A percentile compares a stretch with the other conserved stretches of the same genome.
Evolutionary conservation across 2,888 invertebrate genomes (phyloP).

Genomic region (Dryomyza anilis): DNA sequence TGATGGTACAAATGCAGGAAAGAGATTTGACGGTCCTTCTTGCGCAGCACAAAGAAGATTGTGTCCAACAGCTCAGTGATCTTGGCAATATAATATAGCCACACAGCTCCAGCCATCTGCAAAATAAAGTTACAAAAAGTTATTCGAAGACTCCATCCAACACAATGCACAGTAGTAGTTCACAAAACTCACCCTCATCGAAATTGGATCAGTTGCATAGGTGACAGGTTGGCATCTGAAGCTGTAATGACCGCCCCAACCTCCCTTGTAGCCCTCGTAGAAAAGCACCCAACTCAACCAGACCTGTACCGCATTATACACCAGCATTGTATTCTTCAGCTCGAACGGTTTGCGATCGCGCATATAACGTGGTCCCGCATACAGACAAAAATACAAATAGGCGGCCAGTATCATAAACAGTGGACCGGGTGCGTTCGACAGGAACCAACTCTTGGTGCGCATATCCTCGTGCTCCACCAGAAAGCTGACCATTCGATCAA

Average conservation of each 20-base stretch:
- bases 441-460: conserved; percentile 69
- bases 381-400: conserved; percentile 76
- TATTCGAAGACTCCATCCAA: background rate
- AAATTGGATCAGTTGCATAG: conserved; percentile 67
- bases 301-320: conserved; percentile 91
- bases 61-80: conserved; percentile 60
- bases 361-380: conserved; percentile 88
- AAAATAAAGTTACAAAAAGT: background rate
- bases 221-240: conserved; percentile 75
- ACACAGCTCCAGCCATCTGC: conserved; percentile 61
- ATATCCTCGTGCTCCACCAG: conserved; percentile 61
- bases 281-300: conserved; percentile 80
- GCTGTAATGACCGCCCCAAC: conserved; percentile 69
- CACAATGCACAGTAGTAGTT: background rate
- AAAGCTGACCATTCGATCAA: conserved; percentile 60
- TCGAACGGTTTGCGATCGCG: conserved; percentile 83
- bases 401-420: conserved; percentile 70
- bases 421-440: conserved; percentile 74
- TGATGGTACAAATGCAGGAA: conserved; percentile 90
- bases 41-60: conserved; percentile 83
- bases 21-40: conserved; percentile 79
- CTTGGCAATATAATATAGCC: conserved; percentile 62
- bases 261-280: conserved; percentile 67
- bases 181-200: conserved; percentile 63
- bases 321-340: conserved; percentile 75